phyloP scores from a whole-genome alignment of 2,113 vertebrate species.

The Cairina moschata region DNA sequence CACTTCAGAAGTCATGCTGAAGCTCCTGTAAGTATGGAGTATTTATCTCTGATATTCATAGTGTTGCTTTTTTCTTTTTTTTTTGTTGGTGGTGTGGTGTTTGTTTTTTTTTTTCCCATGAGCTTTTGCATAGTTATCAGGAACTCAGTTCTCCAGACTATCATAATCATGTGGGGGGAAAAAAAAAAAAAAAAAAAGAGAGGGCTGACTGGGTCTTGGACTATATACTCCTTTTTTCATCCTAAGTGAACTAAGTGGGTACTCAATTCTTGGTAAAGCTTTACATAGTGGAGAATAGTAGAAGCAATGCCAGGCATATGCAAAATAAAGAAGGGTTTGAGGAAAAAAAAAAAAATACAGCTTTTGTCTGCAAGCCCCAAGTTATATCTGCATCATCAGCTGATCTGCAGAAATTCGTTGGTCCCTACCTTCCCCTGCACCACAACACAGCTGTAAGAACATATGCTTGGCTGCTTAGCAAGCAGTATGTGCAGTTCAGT shows the following conservation, averaged over 20 bases:
- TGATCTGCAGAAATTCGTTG: neutral
- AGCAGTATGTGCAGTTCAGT: neutral
- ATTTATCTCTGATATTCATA: neutral
- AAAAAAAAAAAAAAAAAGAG: neutral
- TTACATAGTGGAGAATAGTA: neutral
- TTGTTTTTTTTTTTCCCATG: neutral
- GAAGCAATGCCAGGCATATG: neutral
- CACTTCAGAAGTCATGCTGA: neutral
- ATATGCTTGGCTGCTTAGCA: neutral
- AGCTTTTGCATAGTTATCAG: neutral
- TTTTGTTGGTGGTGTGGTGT: neutral
- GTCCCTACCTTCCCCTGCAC: neutral
- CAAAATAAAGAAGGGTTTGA: neutral
- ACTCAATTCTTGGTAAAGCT: neutral
- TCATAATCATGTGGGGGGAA: neutral
- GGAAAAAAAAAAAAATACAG: neutral
- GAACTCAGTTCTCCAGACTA: neutral
- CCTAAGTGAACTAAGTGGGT: neutral
- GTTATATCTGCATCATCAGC: neutral
- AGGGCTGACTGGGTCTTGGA: neutral
- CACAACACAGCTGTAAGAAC: neutral
- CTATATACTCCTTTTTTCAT: neutral
- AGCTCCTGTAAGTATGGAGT: neutral
- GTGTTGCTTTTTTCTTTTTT: neutral
- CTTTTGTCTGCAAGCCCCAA: neutral